Evolutionary conservation across 1,140 invertebrate genomes (phyloP).

Genomic region (Lamellibrachia luymesi): DNA sequence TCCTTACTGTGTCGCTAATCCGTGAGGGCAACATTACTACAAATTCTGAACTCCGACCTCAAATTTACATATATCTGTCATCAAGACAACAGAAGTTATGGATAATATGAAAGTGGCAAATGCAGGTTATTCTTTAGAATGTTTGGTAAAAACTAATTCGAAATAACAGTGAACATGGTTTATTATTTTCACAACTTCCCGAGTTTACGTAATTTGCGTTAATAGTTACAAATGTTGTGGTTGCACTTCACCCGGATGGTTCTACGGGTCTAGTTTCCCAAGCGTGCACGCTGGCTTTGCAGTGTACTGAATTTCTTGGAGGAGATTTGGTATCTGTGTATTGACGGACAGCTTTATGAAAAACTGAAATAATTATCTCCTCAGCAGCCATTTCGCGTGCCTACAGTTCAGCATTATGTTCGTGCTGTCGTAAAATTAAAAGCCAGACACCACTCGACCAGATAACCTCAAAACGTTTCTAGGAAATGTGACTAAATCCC

Average conservation of each 20-base stretch:
- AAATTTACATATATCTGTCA: neutral
- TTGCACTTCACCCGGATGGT: neutral
- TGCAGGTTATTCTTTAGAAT: neutral
- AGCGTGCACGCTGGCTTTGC: neutral
- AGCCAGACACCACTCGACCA: neutral
- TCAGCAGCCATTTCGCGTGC: neutral
- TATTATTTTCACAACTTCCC: neutral
- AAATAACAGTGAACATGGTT: neutral
- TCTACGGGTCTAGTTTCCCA: neutral
- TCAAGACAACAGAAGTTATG: neutral
- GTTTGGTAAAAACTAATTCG: neutral
- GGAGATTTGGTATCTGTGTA: neutral
- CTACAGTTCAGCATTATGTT: neutral
- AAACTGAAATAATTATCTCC: neutral
- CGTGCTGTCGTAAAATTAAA: conserved; percentile 1
- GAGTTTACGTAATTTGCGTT: neutral
- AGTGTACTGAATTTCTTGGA: neutral
- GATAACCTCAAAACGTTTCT: neutral
- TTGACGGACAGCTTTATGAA: neutral
- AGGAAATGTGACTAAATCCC: neutral
- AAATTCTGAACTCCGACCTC: neutral
- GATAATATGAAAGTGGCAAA: neutral
- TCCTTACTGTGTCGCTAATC: neutral
- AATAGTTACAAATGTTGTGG: neutral
- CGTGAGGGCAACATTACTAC: neutral